Evolutionary conservation across 1,140 invertebrate genomes (phyloP).

Genomic region (Ctenoplectra terminalis): DNA sequence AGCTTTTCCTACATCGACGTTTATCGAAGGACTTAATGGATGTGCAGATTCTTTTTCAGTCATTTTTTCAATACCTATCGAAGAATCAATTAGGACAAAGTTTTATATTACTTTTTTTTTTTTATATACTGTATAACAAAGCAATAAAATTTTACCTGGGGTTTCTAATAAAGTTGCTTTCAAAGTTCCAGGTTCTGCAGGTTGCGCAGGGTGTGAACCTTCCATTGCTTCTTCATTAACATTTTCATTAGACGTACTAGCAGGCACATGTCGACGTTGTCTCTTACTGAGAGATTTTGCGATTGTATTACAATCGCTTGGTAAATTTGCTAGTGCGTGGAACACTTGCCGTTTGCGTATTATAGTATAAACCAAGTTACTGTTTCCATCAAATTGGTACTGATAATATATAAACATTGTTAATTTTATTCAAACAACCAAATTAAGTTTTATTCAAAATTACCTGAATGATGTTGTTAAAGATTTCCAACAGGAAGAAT

Average conservation of each 20-base stretch:
- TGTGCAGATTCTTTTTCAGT: slow-evolving; percentile 96
- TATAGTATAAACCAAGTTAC: slow-evolving; percentile 99
- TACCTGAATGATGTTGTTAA: slow-evolving; percentile 99
- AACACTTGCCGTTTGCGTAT: slow-evolving; percentile 99
- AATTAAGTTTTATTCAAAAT: background rate
- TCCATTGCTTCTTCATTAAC: slow-evolving; percentile 89
- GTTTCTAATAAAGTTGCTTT: slow-evolving; percentile 95
- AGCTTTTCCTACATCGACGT: slow-evolving; percentile 67
- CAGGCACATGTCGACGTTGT: slow-evolving; percentile 82
- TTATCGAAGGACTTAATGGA: slow-evolving; percentile 83
- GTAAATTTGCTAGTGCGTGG: slow-evolving; percentile 97
- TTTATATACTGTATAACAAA: background rate
- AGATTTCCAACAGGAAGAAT: slow-evolving; percentile 99
- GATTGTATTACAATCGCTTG: slow-evolving; percentile 95
- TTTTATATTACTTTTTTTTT: too few relatives aligned
- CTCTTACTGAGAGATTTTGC: slow-evolving; percentile 91
- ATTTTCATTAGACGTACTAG: slow-evolving; percentile 80
- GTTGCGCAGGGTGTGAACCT: slow-evolving; percentile 91
- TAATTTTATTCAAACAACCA: background rate
- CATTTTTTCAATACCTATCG: slow-evolving; percentile 93
- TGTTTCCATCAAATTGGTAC: slow-evolving; percentile 99
- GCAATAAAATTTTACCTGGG: slow-evolving; percentile 84
- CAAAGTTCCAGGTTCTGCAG: slow-evolving; percentile 94
- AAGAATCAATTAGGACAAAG: slow-evolving; percentile 1
- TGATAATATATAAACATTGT: slow-evolving; percentile 58